Evolutionary conservation across 2,113 vertebrate species (phyloP), one percentile per base, ranked within the genome.

Genomic region (Eonycteris spelaea): DNA sequence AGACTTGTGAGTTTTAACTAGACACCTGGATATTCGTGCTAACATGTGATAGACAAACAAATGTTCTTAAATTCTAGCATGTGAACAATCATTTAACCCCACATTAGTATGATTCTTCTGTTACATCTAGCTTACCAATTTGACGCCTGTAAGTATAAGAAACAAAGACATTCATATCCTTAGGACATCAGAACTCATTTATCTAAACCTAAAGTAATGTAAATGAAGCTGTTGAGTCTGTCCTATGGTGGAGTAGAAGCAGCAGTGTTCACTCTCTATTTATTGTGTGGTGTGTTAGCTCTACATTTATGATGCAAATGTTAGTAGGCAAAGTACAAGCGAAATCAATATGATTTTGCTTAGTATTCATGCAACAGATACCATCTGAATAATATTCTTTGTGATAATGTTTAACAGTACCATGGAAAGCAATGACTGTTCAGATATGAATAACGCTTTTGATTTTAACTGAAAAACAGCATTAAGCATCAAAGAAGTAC

Each of bases 391-490:
- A 70, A 75, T 95, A 85, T 96, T 95, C 90, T 87, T 83, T 83
- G 91, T 61, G 63, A 94, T 95, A 85, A 84, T 85, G 45, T 79
- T 80, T 77, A 95, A 55, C n/a, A 93, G 82, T 95, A 90, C 55
- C 88, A 55, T 92, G 85, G 87, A 96, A 97, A 95, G 79, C 95
- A 94, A 71, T 77, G 65, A 93, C 45, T 63, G 18, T 14, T 77
- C 90, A 70, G 74, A 92, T 96, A 95, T 96, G 96, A 97, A 96
- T 94, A 95, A 87, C 45, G 94, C 91, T 97, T 91, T 68, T 97
- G 80, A 97, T 95, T 96, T 96, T 84, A 87, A 95, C 84, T 95
- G 85, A 90, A 95, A 96, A 95, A 68, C 84, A 79, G 80, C 35
- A 79, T 30, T 74, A 70, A 86, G 65, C 43, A 80, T 84, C 79